These are phyloP conservation scores for Caenorhabditis wallacei DNA, from an alignment of 2,888 invertebrate genomes.

Conservation along the genomic window DNA sequence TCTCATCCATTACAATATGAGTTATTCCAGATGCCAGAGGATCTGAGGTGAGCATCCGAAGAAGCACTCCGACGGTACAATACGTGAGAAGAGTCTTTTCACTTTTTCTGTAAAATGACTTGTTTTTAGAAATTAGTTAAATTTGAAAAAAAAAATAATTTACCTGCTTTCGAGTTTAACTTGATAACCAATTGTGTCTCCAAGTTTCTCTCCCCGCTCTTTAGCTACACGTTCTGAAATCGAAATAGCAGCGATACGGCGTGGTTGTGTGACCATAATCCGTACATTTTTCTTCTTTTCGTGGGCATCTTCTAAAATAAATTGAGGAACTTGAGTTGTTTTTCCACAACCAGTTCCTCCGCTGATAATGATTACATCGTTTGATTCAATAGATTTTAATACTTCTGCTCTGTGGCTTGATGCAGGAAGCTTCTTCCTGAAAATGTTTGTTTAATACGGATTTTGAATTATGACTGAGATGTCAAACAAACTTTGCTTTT, in stretches of 20 bases:
- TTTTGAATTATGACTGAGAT: not conserved
- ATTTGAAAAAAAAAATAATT: slow-evolving; percentile 36
- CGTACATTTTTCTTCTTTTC: slow-evolving; percentile 87
- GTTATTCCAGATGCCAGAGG: slow-evolving; percentile 88
- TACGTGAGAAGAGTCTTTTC: slow-evolving; percentile 91
- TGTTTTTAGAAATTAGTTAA: not conserved
- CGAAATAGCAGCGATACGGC: slow-evolving; percentile 91
- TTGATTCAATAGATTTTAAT: slow-evolving; percentile 66
- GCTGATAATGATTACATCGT: slow-evolving; percentile 72
- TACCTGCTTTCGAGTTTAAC: slow-evolving; percentile 91
- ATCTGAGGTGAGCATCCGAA: slow-evolving; percentile 92
- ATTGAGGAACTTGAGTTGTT: slow-evolving; percentile 89
- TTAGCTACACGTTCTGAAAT: slow-evolving; percentile 93
- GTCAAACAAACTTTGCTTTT: slow-evolving; percentile 25
- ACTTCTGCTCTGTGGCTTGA: slow-evolving; percentile 61
- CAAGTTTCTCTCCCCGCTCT: slow-evolving; percentile 91
- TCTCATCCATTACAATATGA: slow-evolving; percentile 91
- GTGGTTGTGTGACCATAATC: slow-evolving; percentile 94
- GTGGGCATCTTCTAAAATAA: slow-evolving; percentile 90
- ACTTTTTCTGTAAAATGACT: slow-evolving; percentile 87
- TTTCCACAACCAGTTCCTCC: slow-evolving; percentile 82
- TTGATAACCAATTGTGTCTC: slow-evolving; percentile 92
- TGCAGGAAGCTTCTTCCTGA: slow-evolving; percentile 74
- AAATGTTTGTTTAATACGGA: slow-evolving; percentile 25
- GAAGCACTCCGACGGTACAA: slow-evolving; percentile 93